Base-by-base conservation (phyloP, 2,797 vertebrate species). In the Melanotaenia parkinsoni region DNA sequence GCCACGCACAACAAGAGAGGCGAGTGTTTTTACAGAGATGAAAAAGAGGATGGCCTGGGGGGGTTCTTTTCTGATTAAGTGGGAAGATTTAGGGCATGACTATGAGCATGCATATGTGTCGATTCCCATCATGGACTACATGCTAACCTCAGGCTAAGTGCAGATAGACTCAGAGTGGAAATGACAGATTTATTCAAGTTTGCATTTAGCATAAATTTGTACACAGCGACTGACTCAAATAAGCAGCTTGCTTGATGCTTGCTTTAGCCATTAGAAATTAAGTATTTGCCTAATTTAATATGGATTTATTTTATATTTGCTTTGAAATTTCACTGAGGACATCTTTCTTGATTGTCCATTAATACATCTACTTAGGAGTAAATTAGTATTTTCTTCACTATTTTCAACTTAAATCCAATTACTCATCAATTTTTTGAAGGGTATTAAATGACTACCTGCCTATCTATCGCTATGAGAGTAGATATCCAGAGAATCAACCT, bases 11-110 rank as follows among this genome's bases (percentile, higher is more conserved):
- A 70, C 14, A 43, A 37, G 24, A 8, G 16, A 71, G 18, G 61
- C 53, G 24, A 66, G n/a, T 32, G 63, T 74, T 82, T 60, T 70
- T 62, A 63, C 18, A 65, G 63, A 79, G 69, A 85, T 86, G 69
- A 83, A 74, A 82, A 32, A 28, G 18, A 78, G 56, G 33, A 54
- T 54, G 50, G 61, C 76, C 69, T 63, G 28, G 32, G 54, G 69
- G 76, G 64, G 76, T 59, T 59, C 66, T 64, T 86, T 81, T 45
- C 66, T 74, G 80, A 88, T 84, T 73, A 84, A 57, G 58, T 50
- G 60, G 58, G 24, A 61, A 64, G 58, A 81, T 69, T 79, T 37
- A 58, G 73, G 73, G 43, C 71, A 76, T 60, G 51, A 53, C 63
- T 68, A 74, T 59, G 45, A 51, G 58, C 43, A 3, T 13, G 28